These are phyloP conservation scores for Entomobrya proxima DNA, from an alignment of 2,888 invertebrate species.

Conservation along the genomic window DNA sequence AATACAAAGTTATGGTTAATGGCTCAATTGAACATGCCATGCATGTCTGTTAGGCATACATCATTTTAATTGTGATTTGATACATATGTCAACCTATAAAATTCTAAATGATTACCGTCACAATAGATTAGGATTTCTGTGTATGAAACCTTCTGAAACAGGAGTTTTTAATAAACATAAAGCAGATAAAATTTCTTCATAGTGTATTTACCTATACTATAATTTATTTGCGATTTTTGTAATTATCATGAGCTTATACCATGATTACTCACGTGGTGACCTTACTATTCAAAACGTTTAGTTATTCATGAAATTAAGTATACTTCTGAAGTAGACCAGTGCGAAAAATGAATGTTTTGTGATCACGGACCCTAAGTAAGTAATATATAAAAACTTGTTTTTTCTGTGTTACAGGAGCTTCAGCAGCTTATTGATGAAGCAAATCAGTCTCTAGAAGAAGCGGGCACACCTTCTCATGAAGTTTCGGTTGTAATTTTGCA, in stretches of 20 bases:
- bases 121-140: neutral
- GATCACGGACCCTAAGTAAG: too few relatives aligned
- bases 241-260: too few relatives aligned
- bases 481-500: slow-evolving; percentile 83
- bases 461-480: slow-evolving; percentile 79
- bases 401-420: slow-evolving; percentile 78
- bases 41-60: slow-evolving; percentile 52
- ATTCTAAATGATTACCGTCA: slow-evolving; percentile 23
- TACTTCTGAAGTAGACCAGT: too few relatives aligned
- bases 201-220: too few relatives aligned
- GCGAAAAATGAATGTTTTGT: too few relatives aligned
- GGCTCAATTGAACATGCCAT: slow-evolving; percentile 45
- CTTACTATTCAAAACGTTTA: too few relatives aligned
- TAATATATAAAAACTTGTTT: neutral
- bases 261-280: too few relatives aligned
- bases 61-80: slow-evolving; percentile 47
- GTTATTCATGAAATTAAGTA: too few relatives aligned
- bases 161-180: too few relatives aligned
- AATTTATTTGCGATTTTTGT: too few relatives aligned
- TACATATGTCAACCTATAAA: slow-evolving; percentile 37
- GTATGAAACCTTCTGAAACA: neutral
- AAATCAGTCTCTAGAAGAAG: slow-evolving; percentile 82
- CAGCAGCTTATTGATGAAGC: slow-evolving; percentile 84
- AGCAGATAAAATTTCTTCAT: too few relatives aligned
- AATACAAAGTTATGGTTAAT: slow-evolving; percentile 11